Percentiles rank a stretch among this genome's conserved stretches.
Evolutionary conservation across 2,888 invertebrate genomes (phyloP).

Genomic region (Entomobrya proxima): DNA sequence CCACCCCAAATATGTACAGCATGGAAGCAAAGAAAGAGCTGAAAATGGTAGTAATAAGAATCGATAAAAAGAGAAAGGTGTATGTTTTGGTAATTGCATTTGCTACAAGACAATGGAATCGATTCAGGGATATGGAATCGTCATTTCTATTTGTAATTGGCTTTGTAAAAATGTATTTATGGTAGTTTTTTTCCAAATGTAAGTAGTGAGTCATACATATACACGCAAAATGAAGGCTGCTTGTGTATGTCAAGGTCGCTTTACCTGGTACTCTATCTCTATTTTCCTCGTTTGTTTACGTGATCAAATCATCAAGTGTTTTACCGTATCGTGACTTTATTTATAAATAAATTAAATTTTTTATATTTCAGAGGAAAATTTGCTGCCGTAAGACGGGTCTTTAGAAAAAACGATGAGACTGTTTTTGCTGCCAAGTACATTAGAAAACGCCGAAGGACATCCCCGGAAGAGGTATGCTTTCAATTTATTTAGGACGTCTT

Average conservation of each 20-base stretch:
- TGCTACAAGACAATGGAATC: conserved; percentile 25
- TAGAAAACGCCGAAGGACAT: conserved; percentile 90
- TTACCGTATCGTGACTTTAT: not conserved
- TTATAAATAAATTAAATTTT: conserved; percentile 60
- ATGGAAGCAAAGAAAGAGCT: conserved; percentile 27
- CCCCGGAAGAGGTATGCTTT: conserved; percentile 72
- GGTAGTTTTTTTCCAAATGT: not conserved
- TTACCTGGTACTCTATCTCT: not conserved
- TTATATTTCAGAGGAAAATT: conserved; percentile 93
- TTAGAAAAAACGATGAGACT: conserved; percentile 89
- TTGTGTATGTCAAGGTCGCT: conserved; percentile 32
- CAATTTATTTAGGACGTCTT: not conserved
- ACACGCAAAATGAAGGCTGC: not conserved
- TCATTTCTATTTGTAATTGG: conserved; percentile 12
- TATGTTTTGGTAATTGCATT: conserved; percentile 46
- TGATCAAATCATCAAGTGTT: too few species aligned
- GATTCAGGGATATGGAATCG: not conserved
- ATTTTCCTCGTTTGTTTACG: too few species aligned
- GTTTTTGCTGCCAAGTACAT: conserved; percentile 98
- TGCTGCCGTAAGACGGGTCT: conserved; percentile 94
- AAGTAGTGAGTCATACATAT: not conserved
- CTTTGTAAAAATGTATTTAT: not conserved
- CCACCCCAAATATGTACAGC: conserved; percentile 44
- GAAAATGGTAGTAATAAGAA: conserved; percentile 55
- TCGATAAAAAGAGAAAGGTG: conserved; percentile 43